Percentiles rank a stretch among this genome's conserved stretches.
Conservation (phyloP, 2,113 vertebrate species). For the Dicentrarchus labrax region DNA sequence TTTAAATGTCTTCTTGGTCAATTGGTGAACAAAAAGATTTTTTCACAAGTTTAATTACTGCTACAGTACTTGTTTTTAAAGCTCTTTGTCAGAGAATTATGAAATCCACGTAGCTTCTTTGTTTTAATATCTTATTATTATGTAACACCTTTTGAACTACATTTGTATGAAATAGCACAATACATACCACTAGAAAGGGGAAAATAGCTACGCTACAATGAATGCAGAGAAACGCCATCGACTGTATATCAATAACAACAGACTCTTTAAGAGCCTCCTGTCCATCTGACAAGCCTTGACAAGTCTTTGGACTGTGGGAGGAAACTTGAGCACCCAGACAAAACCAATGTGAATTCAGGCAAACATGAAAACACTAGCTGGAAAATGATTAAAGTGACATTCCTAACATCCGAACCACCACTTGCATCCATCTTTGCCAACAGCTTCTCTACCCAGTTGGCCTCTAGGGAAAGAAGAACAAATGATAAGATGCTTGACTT, state of each 20-base stretch:
- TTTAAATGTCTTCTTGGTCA: conserved; percentile 6
- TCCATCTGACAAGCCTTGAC: neutral
- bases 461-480: neutral
- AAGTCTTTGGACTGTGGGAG: neutral
- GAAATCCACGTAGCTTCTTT: neutral
- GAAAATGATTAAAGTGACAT: neutral
- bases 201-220: neutral
- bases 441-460: neutral
- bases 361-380: neutral
- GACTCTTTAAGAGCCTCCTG: neutral
- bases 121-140: neutral
- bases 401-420: neutral
- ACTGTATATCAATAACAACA: too few relatives aligned
- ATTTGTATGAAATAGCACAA: neutral
- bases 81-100: neutral
- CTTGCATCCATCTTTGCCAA: neutral
- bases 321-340: neutral
- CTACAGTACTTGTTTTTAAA: neutral
- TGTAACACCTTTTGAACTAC: neutral
- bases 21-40: neutral
- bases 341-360: neutral
- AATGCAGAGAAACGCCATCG: neutral
- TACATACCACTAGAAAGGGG: neutral
- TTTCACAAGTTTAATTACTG: neutral
- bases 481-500: neutral